Evolutionary conservation across 2,888 invertebrate species (phyloP).

Genomic region (Ophion ellenae): DNA sequence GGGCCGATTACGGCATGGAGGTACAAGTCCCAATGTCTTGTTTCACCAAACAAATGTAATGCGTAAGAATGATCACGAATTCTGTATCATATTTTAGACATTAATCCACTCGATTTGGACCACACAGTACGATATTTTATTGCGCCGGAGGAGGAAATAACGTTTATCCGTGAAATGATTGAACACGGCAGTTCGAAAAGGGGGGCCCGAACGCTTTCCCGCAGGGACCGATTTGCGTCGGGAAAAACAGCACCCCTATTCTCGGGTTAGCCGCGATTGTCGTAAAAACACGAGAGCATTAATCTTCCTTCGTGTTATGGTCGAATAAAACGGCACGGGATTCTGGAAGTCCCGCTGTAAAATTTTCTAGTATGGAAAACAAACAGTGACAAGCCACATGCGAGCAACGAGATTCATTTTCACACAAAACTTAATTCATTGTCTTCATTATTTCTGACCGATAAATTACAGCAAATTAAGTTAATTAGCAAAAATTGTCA

Average conservation of each 20-base stretch:
- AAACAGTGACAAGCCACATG: neutral
- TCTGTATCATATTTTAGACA: neutral
- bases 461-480: too few relatives aligned
- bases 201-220: neutral
- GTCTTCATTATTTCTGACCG: too few relatives aligned
- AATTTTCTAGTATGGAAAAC: neutral
- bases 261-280: neutral
- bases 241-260: constrained; percentile 10
- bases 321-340: constrained; percentile 1
- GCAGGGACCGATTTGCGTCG: neutral
- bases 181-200: neutral
- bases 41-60: too few relatives aligned
- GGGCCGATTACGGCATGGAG: too few relatives aligned
- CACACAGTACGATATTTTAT: neutral
- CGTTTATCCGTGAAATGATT: neutral
- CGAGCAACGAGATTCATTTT: too few relatives aligned
- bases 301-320: neutral
- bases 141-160: neutral
- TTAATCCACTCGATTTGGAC: neutral
- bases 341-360: neutral
- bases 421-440: too few relatives aligned
- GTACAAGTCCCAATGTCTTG: too few relatives aligned
- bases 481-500: too few relatives aligned
- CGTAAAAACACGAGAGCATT: constrained; percentile 9
- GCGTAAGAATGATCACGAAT: neutral